Conservation (phyloP, 1,140 invertebrate genomes). For the Drosophila chauvacae region DNA sequence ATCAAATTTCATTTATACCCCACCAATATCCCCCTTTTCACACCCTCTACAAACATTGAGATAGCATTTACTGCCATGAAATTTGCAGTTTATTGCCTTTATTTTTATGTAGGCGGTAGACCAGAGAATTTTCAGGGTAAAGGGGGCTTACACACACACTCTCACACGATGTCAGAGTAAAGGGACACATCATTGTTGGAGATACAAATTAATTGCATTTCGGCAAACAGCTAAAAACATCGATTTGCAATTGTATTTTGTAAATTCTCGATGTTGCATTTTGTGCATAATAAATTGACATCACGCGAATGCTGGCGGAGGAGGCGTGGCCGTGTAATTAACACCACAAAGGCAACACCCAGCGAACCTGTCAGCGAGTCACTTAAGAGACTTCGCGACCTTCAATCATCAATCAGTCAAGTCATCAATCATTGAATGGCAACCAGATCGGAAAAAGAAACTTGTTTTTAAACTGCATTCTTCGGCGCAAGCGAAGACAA, state of each 20-base stretch:
- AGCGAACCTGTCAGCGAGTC: slow-evolving; percentile 71
- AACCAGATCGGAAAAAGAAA: slow-evolving; percentile 39
- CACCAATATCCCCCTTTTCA: slow-evolving; percentile 10
- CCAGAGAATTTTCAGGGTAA: slow-evolving; percentile 1
- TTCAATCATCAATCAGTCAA: slow-evolving; percentile 79
- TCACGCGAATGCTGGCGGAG: neutral
- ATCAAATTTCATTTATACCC: neutral
- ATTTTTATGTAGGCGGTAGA: slow-evolving; percentile 44
- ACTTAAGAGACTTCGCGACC: slow-evolving; percentile 73
- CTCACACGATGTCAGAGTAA: neutral
- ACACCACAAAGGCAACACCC: slow-evolving; percentile 65
- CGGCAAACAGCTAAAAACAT: slow-evolving; percentile 49
- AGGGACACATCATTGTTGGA: slow-evolving; percentile 28
- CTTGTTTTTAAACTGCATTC: slow-evolving; percentile 61
- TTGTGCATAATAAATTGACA: slow-evolving; percentile 60
- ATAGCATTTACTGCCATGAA: slow-evolving; percentile 64
- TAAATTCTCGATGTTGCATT: slow-evolving; percentile 41
- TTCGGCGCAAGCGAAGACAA: slow-evolving; percentile 42
- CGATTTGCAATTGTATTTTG: slow-evolving; percentile 61
- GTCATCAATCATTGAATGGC: slow-evolving; percentile 41
- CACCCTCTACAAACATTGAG: slow-evolving; percentile 50
- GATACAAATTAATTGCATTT: slow-evolving; percentile 63
- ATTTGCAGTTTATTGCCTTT: slow-evolving; percentile 65
- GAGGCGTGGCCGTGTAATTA: slow-evolving; percentile 60
- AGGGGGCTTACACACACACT: slow-evolving; percentile 2